Percentiles rank a stretch among this genome's conserved stretches.
Conservation (phyloP, 2,888 invertebrate genomes). For the Teleiodes luculella region DNA sequence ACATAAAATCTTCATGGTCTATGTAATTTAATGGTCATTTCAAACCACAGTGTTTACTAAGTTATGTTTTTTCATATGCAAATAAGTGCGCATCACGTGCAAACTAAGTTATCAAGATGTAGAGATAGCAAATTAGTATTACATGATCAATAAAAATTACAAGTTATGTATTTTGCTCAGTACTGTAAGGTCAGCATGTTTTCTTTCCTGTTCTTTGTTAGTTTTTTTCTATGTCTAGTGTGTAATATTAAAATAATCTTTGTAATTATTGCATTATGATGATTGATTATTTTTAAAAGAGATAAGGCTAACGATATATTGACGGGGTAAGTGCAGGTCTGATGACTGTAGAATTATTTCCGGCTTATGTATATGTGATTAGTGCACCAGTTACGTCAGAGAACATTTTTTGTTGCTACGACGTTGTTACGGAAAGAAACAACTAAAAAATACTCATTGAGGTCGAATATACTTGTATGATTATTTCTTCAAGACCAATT, state of each 20-base stretch:
- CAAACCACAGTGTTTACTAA: background rate
- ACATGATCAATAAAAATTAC: slow-evolving; percentile 8
- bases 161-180: slow-evolving; percentile 10
- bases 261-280: slow-evolving; percentile 7
- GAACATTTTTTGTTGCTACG: background rate
- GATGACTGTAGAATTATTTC: background rate
- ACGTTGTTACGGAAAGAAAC: too few relatives aligned
- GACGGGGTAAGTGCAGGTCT: background rate
- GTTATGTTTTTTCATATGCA: background rate
- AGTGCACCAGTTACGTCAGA: background rate
- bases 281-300: slow-evolving; percentile 3
- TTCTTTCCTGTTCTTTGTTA: slow-evolving; percentile 44
- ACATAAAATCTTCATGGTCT: background rate
- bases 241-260: slow-evolving; percentile 14
- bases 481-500: too few relatives aligned
- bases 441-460: too few relatives aligned
- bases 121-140: slow-evolving; percentile 7
- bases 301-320: slow-evolving; percentile 5
- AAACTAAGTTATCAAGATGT: slow-evolving; percentile 12
- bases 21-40: background rate
- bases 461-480: too few relatives aligned
- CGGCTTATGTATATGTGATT: background rate
- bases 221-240: slow-evolving; percentile 31
- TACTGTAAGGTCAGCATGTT: slow-evolving; percentile 36
- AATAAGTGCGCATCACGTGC: background rate